A percentile compares a stretch with the other conserved stretches of the same genome.
Evolutionary conservation across 2,888 invertebrate genomes (phyloP).

Genomic region (Mamestra brassicae): DNA sequence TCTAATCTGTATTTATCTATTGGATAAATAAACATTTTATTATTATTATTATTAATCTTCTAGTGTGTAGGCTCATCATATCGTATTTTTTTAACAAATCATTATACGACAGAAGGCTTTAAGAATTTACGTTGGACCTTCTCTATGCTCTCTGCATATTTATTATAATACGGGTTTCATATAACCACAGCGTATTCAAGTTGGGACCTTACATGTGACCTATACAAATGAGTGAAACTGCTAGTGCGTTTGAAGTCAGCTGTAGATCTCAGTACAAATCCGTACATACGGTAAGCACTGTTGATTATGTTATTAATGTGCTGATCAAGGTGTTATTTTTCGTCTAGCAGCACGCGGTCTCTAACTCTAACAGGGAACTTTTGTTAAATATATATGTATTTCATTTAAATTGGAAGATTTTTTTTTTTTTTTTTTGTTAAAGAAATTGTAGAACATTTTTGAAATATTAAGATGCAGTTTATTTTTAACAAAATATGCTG

Average conservation of each 20-base stretch:
- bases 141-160: background rate
- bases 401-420: background rate
- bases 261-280: too few relatives aligned
- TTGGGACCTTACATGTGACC: background rate
- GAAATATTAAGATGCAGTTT: too few relatives aligned
- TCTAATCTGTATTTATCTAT: too few relatives aligned
- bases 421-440: background rate
- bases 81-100: background rate
- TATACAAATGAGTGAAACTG: background rate
- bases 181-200: background rate
- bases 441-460: background rate
- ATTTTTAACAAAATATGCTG: background rate
- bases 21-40: too few relatives aligned
- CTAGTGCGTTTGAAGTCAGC: background rate
- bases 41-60: too few relatives aligned
- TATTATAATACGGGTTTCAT: conserved; percentile 3
- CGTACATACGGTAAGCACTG: background rate
- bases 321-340: background rate
- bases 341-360: background rate
- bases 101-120: background rate
- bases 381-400: background rate
- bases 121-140: background rate
- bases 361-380: too few relatives aligned
- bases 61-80: background rate
- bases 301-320: background rate